Base-by-base conservation (phyloP, 2,888 invertebrate species). In the Polydesmus complanatus region DNA sequence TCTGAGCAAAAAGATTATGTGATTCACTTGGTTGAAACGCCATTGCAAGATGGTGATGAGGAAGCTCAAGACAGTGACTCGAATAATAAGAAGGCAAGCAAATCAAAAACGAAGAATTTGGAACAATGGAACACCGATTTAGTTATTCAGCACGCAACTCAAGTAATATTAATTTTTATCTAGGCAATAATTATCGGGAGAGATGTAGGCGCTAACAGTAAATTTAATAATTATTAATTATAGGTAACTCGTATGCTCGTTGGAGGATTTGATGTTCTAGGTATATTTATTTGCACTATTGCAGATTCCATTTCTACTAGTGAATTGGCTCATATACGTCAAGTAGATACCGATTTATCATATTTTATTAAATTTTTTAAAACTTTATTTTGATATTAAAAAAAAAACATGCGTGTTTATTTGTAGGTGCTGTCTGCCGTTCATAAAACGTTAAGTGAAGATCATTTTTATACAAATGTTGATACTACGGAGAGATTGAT, bases 261-360 rank as follows among this genome's bases (percentile, higher is more conserved):
- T 37, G 94, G 93, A 51, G 93, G 92, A 54, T 83, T 92, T 79
- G 83, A 83, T 74, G 85, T 93, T 55, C 78, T 90, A 70, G 93
- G 86, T 74, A 78, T 91, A 67, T 92, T 90, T 73, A 76, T 88
- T 27, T 81, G 84, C 58, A 83, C 72, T 22, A 66, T 70, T 11
- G 18, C 54, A n/a, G 54, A 54, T 23, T 3, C 48, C 2, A 14
- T 58, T 26, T 53, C 54, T 52, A 66, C 70, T 5, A 68, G 69
- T 21, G 68, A 67, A 64, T 67, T 70, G 65, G 66, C 68, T 52
- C 66, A 63, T 27, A 61, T 69, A 25, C 69, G 70, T 60, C 57
- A 64, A 14, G 70, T 68, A 61, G 65, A 71, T 2, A 8, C 14
- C 37, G 5, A 37, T 8, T 8, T 37, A 37, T 5, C 14, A 37